Evolutionary conservation across 2,888 invertebrate genomes (phyloP).

Genomic region (Embidobia sp.): DNA sequence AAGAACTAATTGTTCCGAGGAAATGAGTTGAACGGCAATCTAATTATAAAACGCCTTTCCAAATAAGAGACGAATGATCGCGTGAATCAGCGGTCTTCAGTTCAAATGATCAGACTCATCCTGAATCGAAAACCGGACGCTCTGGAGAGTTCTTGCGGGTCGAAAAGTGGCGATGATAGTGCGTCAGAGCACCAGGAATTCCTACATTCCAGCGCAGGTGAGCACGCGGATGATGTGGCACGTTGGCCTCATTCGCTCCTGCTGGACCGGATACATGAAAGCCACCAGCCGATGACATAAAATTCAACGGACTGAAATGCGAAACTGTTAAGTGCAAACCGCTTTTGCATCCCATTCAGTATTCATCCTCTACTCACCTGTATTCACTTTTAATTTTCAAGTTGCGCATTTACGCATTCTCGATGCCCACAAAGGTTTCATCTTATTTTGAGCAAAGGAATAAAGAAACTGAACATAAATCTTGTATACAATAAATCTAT

Average conservation of each 20-base stretch:
- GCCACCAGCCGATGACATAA: conserved; percentile 3
- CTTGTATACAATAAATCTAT: no score
- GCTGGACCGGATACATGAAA: conserved; percentile 47
- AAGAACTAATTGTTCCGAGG: background rate
- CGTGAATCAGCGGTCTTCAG: conserved; percentile 49
- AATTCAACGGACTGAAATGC: conserved; percentile 20
- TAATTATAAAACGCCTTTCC: conserved; percentile 32
- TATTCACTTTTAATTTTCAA: conserved; percentile 15
- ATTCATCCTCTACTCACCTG: conserved; percentile 14
- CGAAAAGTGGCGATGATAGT: conserved; percentile 56
- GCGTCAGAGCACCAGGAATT: conserved; percentile 61
- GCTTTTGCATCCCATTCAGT: conserved; percentile 8
- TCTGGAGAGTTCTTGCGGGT: conserved; percentile 47
- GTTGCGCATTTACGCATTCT: background rate
- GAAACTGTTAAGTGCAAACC: conserved; percentile 12
- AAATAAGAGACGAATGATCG: conserved; percentile 33
- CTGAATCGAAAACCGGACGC: conserved; percentile 53
- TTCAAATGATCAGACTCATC: conserved; percentile 41
- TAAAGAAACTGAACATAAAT: no score
- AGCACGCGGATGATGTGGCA: conserved; percentile 59
- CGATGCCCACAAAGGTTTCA: no score
- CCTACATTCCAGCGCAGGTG: conserved; percentile 61
- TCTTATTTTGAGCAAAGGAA: background rate
- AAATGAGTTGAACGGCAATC: conserved; percentile 15
- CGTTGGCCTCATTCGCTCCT: conserved; percentile 54